These are phyloP conservation scores for Platerodrilus igneus DNA, from an alignment of 2,888 invertebrate genomes.

Conservation along the genomic window DNA sequence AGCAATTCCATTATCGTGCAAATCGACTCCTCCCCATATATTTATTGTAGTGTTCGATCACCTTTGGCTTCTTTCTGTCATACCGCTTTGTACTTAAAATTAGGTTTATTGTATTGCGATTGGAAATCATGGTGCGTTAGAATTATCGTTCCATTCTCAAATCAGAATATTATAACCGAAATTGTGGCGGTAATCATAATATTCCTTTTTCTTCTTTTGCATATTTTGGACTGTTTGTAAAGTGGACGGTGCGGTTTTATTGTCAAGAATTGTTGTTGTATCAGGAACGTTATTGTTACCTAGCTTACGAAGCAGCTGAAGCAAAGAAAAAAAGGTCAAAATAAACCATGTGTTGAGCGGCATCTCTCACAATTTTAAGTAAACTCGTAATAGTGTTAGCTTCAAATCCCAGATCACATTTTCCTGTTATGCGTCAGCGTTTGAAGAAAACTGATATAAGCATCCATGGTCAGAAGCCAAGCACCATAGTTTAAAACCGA, in stretches of 20 bases:
- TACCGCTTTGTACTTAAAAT: background rate
- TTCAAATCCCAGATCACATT: too few relatives aligned
- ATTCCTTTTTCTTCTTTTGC: background rate
- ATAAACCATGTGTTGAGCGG: too few relatives aligned
- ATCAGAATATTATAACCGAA: background rate
- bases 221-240: background rate
- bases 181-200: background rate
- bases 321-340: too few relatives aligned
- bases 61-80: background rate
- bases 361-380: too few relatives aligned
- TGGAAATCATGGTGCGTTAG: too few relatives aligned
- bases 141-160: background rate
- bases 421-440: too few relatives aligned
- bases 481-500: slow-evolving; percentile 24
- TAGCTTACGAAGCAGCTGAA: too few relatives aligned
- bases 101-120: background rate
- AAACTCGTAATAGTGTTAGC: too few relatives aligned
- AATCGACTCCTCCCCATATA: too few relatives aligned
- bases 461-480: too few relatives aligned
- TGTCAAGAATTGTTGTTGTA: background rate
- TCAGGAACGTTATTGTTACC: too few relatives aligned
- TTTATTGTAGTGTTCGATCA: background rate
- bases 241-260: background rate
- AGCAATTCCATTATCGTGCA: background rate
- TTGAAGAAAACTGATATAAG: too few relatives aligned